Conservation (phyloP, 1,140 invertebrate genomes). For the Formica exsecta region DNA sequence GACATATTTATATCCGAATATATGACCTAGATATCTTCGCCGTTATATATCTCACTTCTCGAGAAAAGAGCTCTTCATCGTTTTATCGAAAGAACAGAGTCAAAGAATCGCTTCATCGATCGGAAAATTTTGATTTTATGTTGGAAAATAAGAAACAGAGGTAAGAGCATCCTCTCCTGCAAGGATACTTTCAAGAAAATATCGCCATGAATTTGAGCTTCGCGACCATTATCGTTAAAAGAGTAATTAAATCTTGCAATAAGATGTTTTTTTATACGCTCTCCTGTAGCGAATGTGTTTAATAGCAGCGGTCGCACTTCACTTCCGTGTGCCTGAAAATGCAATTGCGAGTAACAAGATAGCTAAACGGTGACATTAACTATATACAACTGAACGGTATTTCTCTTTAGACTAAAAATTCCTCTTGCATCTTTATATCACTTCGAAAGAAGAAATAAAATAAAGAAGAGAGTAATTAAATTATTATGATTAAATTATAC, state of each 20-base stretch:
- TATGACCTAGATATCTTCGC: slow-evolving; percentile 37
- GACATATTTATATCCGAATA: slow-evolving; percentile 22
- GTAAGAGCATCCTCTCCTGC: background rate
- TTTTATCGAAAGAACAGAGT: slow-evolving; percentile 20
- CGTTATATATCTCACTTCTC: slow-evolving; percentile 26
- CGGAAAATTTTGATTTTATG: slow-evolving; percentile 44
- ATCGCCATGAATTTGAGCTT: slow-evolving; percentile 23
- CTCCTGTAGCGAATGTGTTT: slow-evolving; percentile 4
- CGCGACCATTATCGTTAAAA: slow-evolving; percentile 37
- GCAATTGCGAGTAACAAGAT: slow-evolving; percentile 20
- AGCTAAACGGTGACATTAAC: background rate
- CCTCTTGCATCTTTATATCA: background rate
- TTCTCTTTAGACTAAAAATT: background rate
- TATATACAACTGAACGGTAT: background rate
- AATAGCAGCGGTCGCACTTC: background rate
- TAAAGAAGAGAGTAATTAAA: background rate
- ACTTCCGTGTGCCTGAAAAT: background rate
- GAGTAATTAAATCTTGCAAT: slow-evolving; percentile 51
- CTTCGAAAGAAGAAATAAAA: background rate
- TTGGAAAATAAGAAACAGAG: slow-evolving; percentile 39
- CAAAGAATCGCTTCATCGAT: slow-evolving; percentile 9
- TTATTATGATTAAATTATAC: background rate
- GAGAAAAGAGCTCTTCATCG: slow-evolving; percentile 14
- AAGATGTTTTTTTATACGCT: slow-evolving; percentile 32
- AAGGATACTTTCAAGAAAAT: slow-evolving; percentile 13